A percentile compares a stretch with the other conserved stretches of the same genome.
Evolutionary conservation across 2,113 vertebrate species (phyloP).

Genomic region (Atlantisia rogersi): DNA sequence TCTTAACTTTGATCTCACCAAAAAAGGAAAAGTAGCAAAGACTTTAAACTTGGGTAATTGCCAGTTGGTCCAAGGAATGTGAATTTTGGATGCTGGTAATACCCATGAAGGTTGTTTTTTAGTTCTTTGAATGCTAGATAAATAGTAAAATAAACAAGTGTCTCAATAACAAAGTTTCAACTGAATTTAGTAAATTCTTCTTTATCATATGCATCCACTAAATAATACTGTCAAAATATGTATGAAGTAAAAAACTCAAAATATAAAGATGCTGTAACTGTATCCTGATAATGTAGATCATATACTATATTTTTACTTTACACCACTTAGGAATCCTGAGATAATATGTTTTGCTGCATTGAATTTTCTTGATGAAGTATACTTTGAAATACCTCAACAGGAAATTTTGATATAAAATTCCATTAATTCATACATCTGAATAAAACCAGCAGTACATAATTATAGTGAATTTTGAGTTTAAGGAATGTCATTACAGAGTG

Average conservation of each 20-base stretch:
- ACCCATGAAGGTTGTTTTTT: not conserved
- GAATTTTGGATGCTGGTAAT: not conserved
- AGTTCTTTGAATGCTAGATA: slow-evolving; percentile 6
- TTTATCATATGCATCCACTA: not conserved
- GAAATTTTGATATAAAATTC: not conserved
- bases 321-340: not conserved
- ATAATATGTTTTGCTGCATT: not conserved
- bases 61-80: slow-evolving; percentile 1
- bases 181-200: not conserved
- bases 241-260: not conserved
- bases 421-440: not conserved
- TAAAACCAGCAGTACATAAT: not conserved
- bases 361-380: not conserved
- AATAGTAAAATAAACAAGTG: not conserved
- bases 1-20: not conserved
- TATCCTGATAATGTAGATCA: not conserved
- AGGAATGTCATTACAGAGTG: not conserved
- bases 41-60: not conserved
- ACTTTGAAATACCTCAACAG: not conserved
- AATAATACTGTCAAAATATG: not conserved
- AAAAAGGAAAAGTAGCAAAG: slow-evolving; percentile 47
- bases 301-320: not conserved
- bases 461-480: not conserved
- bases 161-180: not conserved
- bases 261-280: not conserved